A percentile compares a stretch with the other conserved stretches of the same genome.
phyloP scores from a whole-genome alignment of 1,140 invertebrate species.

The Lucilia sericata region DNA sequence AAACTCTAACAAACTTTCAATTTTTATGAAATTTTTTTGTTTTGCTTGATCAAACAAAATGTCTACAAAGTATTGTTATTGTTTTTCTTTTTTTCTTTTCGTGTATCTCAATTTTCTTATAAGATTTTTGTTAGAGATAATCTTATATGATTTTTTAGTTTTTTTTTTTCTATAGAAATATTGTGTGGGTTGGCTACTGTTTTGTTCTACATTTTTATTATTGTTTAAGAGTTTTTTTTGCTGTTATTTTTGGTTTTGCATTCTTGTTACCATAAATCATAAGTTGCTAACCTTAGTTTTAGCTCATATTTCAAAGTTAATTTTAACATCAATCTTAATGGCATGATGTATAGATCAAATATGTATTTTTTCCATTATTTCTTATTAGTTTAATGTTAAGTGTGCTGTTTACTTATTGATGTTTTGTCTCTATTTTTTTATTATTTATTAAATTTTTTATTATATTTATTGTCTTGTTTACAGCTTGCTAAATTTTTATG shows the following conservation, averaged over 20 bases:
- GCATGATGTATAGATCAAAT: not conserved
- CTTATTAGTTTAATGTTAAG: too few species aligned
- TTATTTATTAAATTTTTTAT: not conserved
- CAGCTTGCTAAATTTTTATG: not conserved
- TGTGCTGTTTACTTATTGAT: too few species aligned
- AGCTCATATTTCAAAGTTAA: conserved; percentile 27
- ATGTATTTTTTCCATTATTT: conserved; percentile 1
- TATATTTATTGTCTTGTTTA: not conserved
- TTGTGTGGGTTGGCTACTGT: conserved; percentile 25
- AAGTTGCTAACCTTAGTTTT: conserved; percentile 8
- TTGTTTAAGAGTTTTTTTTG: not conserved
- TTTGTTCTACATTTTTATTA: conserved; percentile 29
- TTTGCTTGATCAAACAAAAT: not conserved
- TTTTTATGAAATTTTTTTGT: not conserved
- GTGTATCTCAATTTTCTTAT: not conserved
- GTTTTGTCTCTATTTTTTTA: not conserved
- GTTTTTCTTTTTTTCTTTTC: not conserved
- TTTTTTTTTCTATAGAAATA: not conserved
- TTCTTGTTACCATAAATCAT: conserved; percentile 1
- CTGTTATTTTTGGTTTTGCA: not conserved
- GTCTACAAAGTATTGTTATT: not conserved
- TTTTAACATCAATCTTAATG: conserved; percentile 14
- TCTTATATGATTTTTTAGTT: not conserved
- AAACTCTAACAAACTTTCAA: not conserved
- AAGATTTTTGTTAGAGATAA: not conserved